phyloP scores from a whole-genome alignment of 1,140 invertebrate species.

The Acromyrmex echinatior region DNA sequence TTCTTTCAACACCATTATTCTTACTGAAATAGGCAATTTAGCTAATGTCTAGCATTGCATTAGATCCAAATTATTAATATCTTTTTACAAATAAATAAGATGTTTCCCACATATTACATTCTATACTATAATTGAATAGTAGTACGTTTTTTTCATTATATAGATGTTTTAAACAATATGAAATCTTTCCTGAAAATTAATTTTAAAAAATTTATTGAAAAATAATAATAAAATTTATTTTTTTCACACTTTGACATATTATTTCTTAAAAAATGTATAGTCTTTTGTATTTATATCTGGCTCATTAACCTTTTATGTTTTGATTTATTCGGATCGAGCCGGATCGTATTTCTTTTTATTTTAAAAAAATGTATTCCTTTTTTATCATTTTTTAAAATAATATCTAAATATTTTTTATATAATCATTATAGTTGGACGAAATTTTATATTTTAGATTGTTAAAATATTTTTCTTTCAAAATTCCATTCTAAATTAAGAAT shows the following conservation, averaged over 20 bases:
- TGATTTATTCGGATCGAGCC: too few species aligned
- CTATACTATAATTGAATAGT: neutral
- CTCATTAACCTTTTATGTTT: too few species aligned
- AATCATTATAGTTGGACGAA: neutral
- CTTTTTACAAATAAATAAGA: neutral
- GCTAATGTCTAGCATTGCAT: neutral
- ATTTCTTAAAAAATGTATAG: neutral
- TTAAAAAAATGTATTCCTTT: neutral
- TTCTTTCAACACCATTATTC: neutral
- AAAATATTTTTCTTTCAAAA: neutral
- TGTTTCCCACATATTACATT: neutral
- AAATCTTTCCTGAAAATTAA: neutral
- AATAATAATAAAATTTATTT: too few species aligned
- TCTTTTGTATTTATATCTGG: too few species aligned
- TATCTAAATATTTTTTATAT: neutral
- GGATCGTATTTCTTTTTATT: too few species aligned
- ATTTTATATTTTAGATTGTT: neutral
- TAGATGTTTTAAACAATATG: neutral
- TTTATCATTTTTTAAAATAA: neutral
- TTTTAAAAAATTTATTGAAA: neutral
- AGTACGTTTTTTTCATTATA: neutral
- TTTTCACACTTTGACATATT: too few species aligned
- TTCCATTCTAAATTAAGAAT: constrained; percentile 1
- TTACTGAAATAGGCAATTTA: constrained; percentile 2
- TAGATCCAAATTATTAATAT: neutral